A percentile compares a stretch with the other conserved stretches of the same genome.
phyloP scores from a whole-genome alignment of 2,888 invertebrate genomes.

The Imbricaverruca yamaguchii region DNA sequence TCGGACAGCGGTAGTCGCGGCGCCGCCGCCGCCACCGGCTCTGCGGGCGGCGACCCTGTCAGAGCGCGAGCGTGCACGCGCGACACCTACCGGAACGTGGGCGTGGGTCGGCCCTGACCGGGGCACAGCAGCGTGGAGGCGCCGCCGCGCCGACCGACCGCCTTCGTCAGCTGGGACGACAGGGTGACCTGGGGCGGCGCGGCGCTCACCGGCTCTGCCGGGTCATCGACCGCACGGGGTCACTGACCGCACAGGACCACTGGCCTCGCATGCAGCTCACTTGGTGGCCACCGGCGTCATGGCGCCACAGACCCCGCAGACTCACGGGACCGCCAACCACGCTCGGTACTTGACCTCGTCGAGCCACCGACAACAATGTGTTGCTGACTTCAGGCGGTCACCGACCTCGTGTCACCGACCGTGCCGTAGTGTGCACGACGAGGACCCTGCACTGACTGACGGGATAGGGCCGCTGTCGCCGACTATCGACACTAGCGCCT shows the following conservation, averaged over 20 bases:
- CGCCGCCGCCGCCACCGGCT: slow-evolving; percentile 36
- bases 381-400: too few species aligned
- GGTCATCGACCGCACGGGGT: not conserved
- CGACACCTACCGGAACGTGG: slow-evolving; percentile 28
- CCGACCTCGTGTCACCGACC: too few species aligned
- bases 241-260: slow-evolving; percentile 33
- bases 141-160: slow-evolving; percentile 24
- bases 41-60: slow-evolving; percentile 30
- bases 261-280: too few species aligned
- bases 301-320: too few species aligned
- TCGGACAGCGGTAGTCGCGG: slow-evolving; percentile 39
- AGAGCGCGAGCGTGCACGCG: not conserved
- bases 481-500: not conserved
- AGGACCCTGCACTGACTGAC: not conserved
- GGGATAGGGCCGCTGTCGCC: not conserved
- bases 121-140: slow-evolving; percentile 33
- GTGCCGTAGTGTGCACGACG: too few species aligned
- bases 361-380: too few species aligned
- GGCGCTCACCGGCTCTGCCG: slow-evolving; percentile 23
- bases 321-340: too few species aligned
- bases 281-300: too few species aligned
- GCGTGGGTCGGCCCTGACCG: slow-evolving; percentile 32
- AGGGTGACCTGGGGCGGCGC: slow-evolving; percentile 22
- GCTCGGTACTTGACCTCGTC: too few species aligned
- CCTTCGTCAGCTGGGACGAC: slow-evolving; percentile 14